Base-by-base conservation (phyloP, 1,140 invertebrate species). In the Listronotus oregonensis region DNA sequence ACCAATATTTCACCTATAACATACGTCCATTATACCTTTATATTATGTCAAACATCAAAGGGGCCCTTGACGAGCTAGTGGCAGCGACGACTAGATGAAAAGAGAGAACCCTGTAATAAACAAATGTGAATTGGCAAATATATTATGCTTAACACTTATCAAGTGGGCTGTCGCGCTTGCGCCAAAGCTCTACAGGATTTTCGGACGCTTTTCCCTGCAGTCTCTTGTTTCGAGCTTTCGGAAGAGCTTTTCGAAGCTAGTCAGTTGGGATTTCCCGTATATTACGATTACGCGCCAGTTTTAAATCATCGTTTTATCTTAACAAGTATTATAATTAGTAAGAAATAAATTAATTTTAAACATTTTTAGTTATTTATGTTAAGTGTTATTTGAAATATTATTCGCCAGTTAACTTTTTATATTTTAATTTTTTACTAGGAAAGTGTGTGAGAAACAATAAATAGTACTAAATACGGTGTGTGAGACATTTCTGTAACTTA, bases 151-250 rank as follows among this genome's bases (percentile, higher is more conserved):
- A 47, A 39, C 27, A 50, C 47, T 62, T 50, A 50, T 54, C 51
- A 51, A 32, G 27, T 37, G 49, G 46, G 31, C n/a, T 31, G 31
- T 9, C 17, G 58, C 64, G 64, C 57, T 32, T 55, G 64, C 64
- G 64, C 39, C 18, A 50, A 34, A 34, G 18, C 64, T 47, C 43
- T n/a, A 56, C 64, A 37, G 56, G 51, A 66, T 66, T 54, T 61
- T 58, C 49, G 14, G 57, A 60, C 56, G 64, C 10, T 52, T 66
- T 66, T 66, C 50, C 57, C 64, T 66, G 64, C 64, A 66, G 64
- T 66, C 64, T 66, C 56, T 58, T 39, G 40, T 27, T 42, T 55
- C 11, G 21, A 34, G 55, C 64, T 60, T 61, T 58, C 15, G 14
- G 58, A 21, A 42, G 52, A 55, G 57, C 40, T 60, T 66, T 66